Conservation (phyloP, 2,113 vertebrate genomes). For the Sterrhoptilus dennistouni region DNA sequence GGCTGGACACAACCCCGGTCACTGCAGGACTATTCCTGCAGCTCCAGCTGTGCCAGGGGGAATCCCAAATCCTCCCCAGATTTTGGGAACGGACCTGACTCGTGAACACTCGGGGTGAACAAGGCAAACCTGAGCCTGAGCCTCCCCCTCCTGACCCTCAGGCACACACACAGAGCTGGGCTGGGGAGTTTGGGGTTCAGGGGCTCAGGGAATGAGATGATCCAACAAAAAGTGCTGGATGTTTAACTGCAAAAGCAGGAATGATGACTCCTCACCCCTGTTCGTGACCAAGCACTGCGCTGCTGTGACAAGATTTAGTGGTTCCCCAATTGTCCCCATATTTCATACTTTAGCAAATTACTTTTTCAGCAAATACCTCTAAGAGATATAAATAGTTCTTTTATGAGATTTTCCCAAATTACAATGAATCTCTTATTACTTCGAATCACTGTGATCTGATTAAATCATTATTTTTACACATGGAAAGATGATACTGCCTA, state of each 20-base stretch:
- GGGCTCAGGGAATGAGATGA: background rate
- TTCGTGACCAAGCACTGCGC: background rate
- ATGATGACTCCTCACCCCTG: background rate
- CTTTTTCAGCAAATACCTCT: conserved; percentile 8
- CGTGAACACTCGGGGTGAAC: accelerated
- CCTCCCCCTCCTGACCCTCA: background rate
- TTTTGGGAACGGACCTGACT: background rate
- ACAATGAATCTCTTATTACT: conserved; percentile 15
- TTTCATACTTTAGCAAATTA: conserved; percentile 24
- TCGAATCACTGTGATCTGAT: background rate
- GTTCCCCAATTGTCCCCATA: background rate
- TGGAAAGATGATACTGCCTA: background rate
- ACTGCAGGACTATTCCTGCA: background rate
- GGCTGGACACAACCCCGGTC: background rate
- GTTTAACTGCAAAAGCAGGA: background rate
- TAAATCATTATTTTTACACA: conserved; percentile 35
- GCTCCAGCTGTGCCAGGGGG: background rate
- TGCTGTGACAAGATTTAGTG: background rate
- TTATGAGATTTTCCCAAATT: conserved; percentile 6
- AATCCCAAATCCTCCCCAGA: background rate
- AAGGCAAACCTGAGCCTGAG: background rate
- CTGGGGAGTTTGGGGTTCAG: background rate
- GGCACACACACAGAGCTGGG: accelerated
- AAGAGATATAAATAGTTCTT: conserved; percentile 32
- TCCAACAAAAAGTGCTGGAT: background rate